Conservation (phyloP, 2,113 vertebrate genomes). For the Grus americana region DNA sequence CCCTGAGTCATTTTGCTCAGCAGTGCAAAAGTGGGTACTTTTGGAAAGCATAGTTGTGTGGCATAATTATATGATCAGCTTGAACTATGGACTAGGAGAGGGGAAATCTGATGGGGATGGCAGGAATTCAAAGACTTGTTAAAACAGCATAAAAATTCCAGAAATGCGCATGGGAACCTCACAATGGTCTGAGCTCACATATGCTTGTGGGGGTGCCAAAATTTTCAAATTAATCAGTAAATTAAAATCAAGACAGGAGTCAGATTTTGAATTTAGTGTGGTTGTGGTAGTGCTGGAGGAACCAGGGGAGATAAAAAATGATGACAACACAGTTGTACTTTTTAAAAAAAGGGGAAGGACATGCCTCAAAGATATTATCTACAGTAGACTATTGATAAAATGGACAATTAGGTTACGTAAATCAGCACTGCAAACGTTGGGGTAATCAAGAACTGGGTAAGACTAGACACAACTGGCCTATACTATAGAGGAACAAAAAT, state of each 20-base stretch:
- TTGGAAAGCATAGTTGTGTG: background rate
- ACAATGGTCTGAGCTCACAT: background rate
- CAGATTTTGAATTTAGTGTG: background rate
- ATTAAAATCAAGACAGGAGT: slow-evolving; percentile 25
- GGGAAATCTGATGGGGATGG: background rate
- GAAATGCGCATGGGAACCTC: slow-evolving; percentile 31
- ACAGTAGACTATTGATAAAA: slow-evolving; percentile 8
- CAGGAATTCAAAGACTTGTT: slow-evolving; percentile 25
- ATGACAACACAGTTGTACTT: background rate
- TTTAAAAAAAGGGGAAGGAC: background rate
- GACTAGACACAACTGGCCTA: background rate
- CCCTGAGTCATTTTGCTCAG: background rate
- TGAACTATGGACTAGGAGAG: background rate
- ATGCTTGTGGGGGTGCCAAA: background rate
- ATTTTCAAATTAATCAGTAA: slow-evolving; percentile 14
- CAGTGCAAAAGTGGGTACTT: background rate
- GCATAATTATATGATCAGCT: background rate
- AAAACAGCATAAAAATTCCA: slow-evolving; percentile 13
- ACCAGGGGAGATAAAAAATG: background rate
- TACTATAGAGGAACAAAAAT: background rate
- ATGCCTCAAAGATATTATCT: background rate
- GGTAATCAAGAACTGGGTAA: background rate
- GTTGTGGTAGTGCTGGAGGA: background rate
- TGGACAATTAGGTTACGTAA: background rate
- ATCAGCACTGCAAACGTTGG: background rate